Conservation (phyloP, 2,797 vertebrate species). For the Hydrophis major region DNA sequence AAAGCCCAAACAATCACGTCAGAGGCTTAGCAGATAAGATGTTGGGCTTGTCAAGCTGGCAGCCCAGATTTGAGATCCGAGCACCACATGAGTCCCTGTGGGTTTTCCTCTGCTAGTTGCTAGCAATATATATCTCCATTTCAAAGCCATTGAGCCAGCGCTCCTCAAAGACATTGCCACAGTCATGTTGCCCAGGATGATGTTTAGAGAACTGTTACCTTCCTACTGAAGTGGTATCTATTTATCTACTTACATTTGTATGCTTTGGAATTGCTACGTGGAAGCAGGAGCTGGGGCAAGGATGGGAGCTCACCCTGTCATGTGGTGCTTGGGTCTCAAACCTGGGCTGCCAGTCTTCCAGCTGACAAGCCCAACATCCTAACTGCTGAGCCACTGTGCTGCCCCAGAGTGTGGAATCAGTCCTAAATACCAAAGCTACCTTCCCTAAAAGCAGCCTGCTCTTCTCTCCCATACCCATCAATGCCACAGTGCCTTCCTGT, state of each 20-base stretch:
- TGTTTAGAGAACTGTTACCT: background rate
- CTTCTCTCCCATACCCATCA: background rate
- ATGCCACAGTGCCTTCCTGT: background rate
- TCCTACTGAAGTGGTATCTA: background rate
- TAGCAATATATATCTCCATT: background rate
- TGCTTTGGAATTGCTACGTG: background rate
- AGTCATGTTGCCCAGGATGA: background rate
- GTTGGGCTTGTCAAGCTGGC: too few relatives aligned
- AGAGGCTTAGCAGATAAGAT: too few relatives aligned
- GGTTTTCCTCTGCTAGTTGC: background rate
- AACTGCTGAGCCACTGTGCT: background rate
- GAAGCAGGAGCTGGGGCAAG: background rate
- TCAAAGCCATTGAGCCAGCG: background rate
- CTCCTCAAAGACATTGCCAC: background rate
- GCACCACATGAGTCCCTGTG: background rate
- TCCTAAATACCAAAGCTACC: background rate
- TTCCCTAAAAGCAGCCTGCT: background rate
- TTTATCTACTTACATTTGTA: background rate
- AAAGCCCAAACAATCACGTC: background rate
- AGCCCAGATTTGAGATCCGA: too few relatives aligned
- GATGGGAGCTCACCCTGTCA: background rate
- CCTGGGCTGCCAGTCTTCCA: background rate
- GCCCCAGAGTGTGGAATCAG: background rate
- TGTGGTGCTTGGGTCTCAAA: background rate
- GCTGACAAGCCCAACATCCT: background rate